Conservation (phyloP, 2,888 invertebrate genomes). For the Herminia tarsipennalis region DNA sequence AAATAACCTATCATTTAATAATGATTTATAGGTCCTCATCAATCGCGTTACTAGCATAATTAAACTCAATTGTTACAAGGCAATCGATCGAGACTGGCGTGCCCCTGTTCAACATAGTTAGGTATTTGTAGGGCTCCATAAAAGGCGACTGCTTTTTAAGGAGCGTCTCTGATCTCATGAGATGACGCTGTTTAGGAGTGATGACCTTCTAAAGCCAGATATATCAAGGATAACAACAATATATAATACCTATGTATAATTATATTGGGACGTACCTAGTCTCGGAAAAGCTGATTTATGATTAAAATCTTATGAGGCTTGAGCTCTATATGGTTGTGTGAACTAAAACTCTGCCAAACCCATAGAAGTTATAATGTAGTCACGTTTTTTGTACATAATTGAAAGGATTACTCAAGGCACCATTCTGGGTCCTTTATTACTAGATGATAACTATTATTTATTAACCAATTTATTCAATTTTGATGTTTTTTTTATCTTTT, state of each 20-base stretch:
- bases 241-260: not conserved
- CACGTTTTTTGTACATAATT: too few species aligned
- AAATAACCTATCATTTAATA: not conserved
- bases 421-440: too few species aligned
- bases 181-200: constrained; percentile 39
- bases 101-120: constrained; percentile 14
- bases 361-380: too few species aligned
- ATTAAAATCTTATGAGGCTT: not conserved
- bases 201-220: constrained; percentile 31
- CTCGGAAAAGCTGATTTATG: not conserved
- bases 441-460: too few species aligned
- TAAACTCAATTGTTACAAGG: constrained; percentile 33
- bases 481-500: too few species aligned
- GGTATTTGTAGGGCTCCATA: constrained; percentile 26
- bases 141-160: constrained; percentile 25
- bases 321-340: not conserved
- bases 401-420: too few species aligned
- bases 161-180: constrained; percentile 49
- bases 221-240: constrained; percentile 32
- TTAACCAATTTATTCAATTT: too few species aligned
- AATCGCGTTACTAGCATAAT: constrained; percentile 24
- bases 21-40: constrained; percentile 9
- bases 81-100: constrained; percentile 27
- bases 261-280: not conserved
- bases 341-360: too few species aligned